Conservation (phyloP, 1,140 invertebrate genomes). For the Bombus consobrinus region DNA sequence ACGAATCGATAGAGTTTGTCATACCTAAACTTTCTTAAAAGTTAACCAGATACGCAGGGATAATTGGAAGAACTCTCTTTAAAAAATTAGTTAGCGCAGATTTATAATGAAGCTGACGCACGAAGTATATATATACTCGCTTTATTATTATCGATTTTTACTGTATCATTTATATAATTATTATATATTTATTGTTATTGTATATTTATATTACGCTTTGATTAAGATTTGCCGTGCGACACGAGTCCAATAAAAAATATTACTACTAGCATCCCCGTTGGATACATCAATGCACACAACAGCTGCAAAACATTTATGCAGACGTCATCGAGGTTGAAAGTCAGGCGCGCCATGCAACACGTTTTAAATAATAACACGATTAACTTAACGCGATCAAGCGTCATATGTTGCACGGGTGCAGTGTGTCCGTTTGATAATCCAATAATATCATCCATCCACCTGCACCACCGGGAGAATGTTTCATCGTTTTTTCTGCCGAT, state of each 20-base stretch:
- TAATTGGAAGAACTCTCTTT: too few relatives aligned
- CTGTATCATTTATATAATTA: too few relatives aligned
- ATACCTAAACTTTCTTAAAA: too few relatives aligned
- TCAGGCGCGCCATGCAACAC: background rate
- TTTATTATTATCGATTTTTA: too few relatives aligned
- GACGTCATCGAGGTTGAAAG: background rate
- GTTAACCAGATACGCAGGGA: too few relatives aligned
- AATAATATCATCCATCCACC: slow-evolving; percentile 63
- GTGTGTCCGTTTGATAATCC: slow-evolving; percentile 57
- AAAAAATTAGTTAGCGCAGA: too few relatives aligned
- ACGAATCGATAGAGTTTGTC: too few relatives aligned
- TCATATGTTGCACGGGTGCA: slow-evolving; percentile 38
- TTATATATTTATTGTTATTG: background rate
- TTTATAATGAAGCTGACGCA: too few relatives aligned
- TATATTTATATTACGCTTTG: too few relatives aligned
- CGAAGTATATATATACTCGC: too few relatives aligned
- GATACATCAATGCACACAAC: background rate
- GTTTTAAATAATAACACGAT: slow-evolving; percentile 58
- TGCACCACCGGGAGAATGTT: slow-evolving; percentile 51
- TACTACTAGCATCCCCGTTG: background rate
- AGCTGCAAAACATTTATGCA: background rate
- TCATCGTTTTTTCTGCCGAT: slow-evolving; percentile 38
- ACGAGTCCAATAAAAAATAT: background rate
- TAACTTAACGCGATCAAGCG: slow-evolving; percentile 57
- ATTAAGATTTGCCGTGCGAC: background rate